Base-by-base conservation (phyloP, 2,113 vertebrate genomes). In the Corvus hawaiiensis region DNA sequence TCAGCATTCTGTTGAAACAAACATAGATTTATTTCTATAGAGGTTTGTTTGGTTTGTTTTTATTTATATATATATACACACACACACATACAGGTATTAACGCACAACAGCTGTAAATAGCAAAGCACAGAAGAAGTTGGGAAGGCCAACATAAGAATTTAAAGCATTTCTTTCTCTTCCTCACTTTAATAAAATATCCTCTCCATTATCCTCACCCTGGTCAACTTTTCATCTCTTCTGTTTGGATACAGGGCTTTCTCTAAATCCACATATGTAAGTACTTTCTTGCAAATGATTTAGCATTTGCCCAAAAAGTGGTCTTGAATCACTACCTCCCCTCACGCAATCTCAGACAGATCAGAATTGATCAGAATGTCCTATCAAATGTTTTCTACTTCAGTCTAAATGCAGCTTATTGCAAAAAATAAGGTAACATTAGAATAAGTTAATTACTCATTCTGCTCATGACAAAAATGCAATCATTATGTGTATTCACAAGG, bases 1-100 rank as follows among this genome's bases (percentile, higher is more conserved):
- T 99, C 99, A 43, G 99, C 98, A 39, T 99, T 99, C 99, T 99
- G 97, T 64, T 61, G 77, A 96, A 96, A 97, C 19, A 97, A 96
- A 96, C 33, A 96, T 10, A 73, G 19, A 79, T 85, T 95, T 72
- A 95, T 49, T 56, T 72, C 10, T 67, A 20, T 16, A 35, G 0
- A 7, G 4, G 15, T 39, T 82, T 52, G 24, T 18, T 64, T 41
- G 8, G 4, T 48, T 12, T 59, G 10, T 35, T 35, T 35, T 8
- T 27, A 37, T 35, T 41, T 44, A 18, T 13, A 43, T 16, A 26
- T 13, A 41, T 13, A 33, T 2, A 27, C 2, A 41, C 5, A 54
- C 11, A 72, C 1, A 43, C 1, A 71, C 4, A 79, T 11, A 30
- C 18, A 68, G 7, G 5, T 41, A 61, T 37, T 56, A 68, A 78